These are phyloP conservation scores for Dermolepida albohirtum DNA, from an alignment of 2,888 invertebrate genomes.

Conservation along the genomic window DNA sequence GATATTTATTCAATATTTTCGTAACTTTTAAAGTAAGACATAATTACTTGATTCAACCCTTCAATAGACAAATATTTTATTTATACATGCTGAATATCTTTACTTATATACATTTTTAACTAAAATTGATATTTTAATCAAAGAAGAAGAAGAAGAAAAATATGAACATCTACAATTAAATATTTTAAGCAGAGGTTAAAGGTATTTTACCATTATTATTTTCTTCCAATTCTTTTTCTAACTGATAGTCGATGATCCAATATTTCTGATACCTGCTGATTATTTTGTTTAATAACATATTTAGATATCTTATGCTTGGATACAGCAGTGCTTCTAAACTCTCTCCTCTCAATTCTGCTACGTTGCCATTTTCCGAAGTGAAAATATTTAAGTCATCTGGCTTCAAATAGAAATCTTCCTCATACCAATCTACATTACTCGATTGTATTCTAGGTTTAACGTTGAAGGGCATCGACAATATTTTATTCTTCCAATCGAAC, in stretches of 20 bases:
- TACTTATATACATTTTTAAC: no score
- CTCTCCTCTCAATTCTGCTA: constrained; percentile 19
- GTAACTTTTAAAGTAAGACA: no score
- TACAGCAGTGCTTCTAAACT: constrained; percentile 37
- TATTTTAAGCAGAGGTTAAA: no score
- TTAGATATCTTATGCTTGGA: constrained; percentile 49
- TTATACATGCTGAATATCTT: no score
- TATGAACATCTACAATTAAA: no score
- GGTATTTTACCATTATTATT: constrained; percentile 16
- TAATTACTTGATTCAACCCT: no score
- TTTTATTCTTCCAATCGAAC: constrained; percentile 53
- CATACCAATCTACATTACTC: constrained; percentile 15
- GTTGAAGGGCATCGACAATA: constrained; percentile 49
- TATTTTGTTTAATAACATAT: constrained; percentile 56
- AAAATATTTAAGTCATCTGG: constrained; percentile 42
- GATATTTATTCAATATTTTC: no score
- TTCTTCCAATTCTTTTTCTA: constrained; percentile 48
- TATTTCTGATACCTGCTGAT: constrained; percentile 57
- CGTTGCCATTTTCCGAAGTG: constrained; percentile 18
- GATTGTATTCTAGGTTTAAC: constrained; percentile 36
- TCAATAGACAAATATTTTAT: no score
- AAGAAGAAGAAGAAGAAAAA: no score
- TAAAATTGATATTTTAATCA: no score
- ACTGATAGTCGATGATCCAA: constrained; percentile 59
- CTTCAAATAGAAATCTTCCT: constrained; percentile 37